phyloP scores from a whole-genome alignment of 2,888 invertebrate genomes.

The Urechis unicinctus region DNA sequence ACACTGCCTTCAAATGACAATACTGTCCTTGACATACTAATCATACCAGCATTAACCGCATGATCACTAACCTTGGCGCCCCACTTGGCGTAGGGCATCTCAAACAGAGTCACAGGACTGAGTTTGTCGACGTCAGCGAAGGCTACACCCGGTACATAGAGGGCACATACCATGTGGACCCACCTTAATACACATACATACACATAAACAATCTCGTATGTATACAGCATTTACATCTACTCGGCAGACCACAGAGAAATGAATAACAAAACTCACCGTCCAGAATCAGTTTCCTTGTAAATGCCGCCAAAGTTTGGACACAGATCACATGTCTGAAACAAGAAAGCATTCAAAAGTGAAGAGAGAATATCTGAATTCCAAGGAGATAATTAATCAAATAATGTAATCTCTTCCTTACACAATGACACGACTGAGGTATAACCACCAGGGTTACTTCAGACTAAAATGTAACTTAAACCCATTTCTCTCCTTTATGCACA shows the following conservation, averaged over 20 bases:
- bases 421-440: too few relatives aligned
- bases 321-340: conserved; percentile 69
- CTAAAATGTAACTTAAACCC: too few relatives aligned
- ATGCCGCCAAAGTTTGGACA: conserved; percentile 91
- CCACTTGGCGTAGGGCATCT: conserved; percentile 96
- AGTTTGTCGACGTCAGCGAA: conserved; percentile 76
- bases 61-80: conserved; percentile 68
- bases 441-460: too few relatives aligned
- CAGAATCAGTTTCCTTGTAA: conserved; percentile 92
- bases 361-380: too few relatives aligned
- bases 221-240: background rate
- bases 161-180: conserved; percentile 96
- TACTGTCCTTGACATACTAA: too few relatives aligned
- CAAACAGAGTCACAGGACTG: conserved; percentile 84
- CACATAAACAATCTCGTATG: background rate
- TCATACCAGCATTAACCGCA: too few relatives aligned
- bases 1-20: too few relatives aligned
- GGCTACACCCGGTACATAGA: conserved; percentile 94
- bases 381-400: background rate
- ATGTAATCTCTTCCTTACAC: background rate
- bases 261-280: too few relatives aligned
- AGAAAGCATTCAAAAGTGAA: too few relatives aligned
- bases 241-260: too few relatives aligned
- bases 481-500: too few relatives aligned
- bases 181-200: conserved; percentile 54